Evolutionary conservation across 2,888 invertebrate genomes (phyloP), one percentile per base, ranked within the genome.

Genomic region (Eupsilia transversa): DNA sequence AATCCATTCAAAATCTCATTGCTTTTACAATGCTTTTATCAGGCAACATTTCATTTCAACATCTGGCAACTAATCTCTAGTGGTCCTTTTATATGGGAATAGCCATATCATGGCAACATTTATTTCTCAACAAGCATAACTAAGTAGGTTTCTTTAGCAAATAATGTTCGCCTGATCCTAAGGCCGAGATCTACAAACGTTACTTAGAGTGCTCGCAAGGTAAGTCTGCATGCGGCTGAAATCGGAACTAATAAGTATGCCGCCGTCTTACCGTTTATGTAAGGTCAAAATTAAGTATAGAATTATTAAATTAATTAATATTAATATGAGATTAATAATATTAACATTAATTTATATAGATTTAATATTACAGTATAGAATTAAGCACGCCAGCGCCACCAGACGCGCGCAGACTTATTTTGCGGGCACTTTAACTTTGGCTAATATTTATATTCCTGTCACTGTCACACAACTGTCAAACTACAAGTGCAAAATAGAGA

Each of bases 71-170:
- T 79, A 78, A 59, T 65, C 9, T 69, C 57, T 73, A 70, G 49
- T 79, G 61, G 71, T 72, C 80, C 79, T 81, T 54, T 67, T 46
- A 67, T 4, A 46, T 71, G 30, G 52, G n/a, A 82, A 77, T 59
- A 56, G 63, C 38, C 57, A 33, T 35, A n/a, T 23, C 6, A 46
- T 56, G 69, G 72, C 84, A 77, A 69, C 14, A 49, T 57, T 35
- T 43, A 38, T 30, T 49, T 60, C 27, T 46, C 54, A 52, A 17
- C 61, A 43, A 66, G 61, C 49, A 59, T 23, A 35, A 38, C 9
- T 54, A 54, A 20, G 35, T 30, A 38, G 43, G 9, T 41, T 63
- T n/a, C 3, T 35, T 23, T 20, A n/a, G 41, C 27, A 14, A 59
- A 60, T 17, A 43, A 46, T 35, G 35, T n/a, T 43, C 14, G 38